Conservation (phyloP, 2,113 vertebrate species). For the Erythrocercus mccallii region DNA sequence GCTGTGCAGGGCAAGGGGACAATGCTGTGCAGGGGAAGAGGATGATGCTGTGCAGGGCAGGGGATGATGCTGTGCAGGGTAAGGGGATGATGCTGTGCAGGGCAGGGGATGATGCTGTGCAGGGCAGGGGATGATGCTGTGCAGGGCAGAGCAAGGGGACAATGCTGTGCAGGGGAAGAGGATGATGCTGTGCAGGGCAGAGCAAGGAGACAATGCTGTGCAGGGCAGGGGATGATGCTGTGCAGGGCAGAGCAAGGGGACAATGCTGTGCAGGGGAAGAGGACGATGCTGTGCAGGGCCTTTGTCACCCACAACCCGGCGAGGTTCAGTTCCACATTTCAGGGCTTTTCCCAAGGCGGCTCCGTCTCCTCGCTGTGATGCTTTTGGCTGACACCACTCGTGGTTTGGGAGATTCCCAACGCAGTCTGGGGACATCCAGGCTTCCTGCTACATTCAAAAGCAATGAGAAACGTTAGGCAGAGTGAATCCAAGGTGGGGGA, state of each 20-base stretch:
- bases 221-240: fast-evolving
- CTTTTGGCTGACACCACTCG: fast-evolving
- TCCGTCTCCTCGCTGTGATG: fast-evolving
- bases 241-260: background rate
- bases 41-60: too few species aligned
- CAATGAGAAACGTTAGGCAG: background rate
- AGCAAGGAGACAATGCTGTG: too few species aligned
- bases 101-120: too few species aligned
- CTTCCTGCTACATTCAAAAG: background rate
- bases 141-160: too few species aligned
- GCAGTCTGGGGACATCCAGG: background rate
- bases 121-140: too few species aligned
- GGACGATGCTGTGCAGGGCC: fast-evolving
- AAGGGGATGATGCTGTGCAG: too few species aligned
- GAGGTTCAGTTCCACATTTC: fast-evolving
- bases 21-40: too few species aligned
- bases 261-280: background rate
- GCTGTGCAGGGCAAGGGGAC: too few species aligned
- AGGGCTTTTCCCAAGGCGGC: background rate
- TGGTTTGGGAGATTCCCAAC: background rate
- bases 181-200: too few species aligned
- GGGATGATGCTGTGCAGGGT: too few species aligned
- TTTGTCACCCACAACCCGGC: fast-evolving
- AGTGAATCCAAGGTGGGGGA: background rate
- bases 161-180: too few species aligned